Base-by-base conservation (phyloP, 92 coral and sea anemone species). In the Phenganax marumi region DNA sequence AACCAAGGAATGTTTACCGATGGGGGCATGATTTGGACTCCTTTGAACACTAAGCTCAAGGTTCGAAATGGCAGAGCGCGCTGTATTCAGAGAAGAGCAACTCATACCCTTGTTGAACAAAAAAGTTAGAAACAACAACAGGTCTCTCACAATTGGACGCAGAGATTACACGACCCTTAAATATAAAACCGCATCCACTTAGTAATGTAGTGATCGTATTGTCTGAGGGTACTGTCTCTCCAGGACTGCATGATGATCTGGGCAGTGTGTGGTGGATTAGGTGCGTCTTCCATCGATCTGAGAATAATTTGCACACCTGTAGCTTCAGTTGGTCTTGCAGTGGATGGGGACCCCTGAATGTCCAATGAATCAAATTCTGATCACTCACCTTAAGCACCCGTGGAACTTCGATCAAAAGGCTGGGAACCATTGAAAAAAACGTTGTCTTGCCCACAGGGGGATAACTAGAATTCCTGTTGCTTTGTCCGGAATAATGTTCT, bases 281-380 rank as follows among this genome's bases (percentile, higher is more conserved):
- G 21, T 8, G 55, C 23, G 7, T 48, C 76, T 3, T 7, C 10
- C 25, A 8, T 43, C 53, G 55, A n/a, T 71, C 76, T 46, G 53
- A 52, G 56, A 55, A 71, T 71, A 71, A 71, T 18, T 71, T 71
- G 76, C 76, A 71, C 48, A 48, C 76, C 76, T 43, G 8, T 0
- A 71, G 17, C 33, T 16, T 7, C 53, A 71, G 76, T 49, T 49
- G 54, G 5, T 19, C 54, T 7, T 48, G 54, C 3, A 71, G 54
- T 71, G 76, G 76, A 48, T 39, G 76, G 7, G 76, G 22, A 46
- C 33, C 19, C 3, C n/a, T 55, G 19, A 16, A 8, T 12, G 56
- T 46, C 3, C 53, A 55, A 71, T 71, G 54, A 48, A 48, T 18
- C 57, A 71, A 25, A 7, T 3, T 48, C 33, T 71, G 55, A 8